These are phyloP conservation scores for Trichoplusia ni DNA, from an alignment of 1,140 invertebrate species.

Conservation along the genomic window DNA sequence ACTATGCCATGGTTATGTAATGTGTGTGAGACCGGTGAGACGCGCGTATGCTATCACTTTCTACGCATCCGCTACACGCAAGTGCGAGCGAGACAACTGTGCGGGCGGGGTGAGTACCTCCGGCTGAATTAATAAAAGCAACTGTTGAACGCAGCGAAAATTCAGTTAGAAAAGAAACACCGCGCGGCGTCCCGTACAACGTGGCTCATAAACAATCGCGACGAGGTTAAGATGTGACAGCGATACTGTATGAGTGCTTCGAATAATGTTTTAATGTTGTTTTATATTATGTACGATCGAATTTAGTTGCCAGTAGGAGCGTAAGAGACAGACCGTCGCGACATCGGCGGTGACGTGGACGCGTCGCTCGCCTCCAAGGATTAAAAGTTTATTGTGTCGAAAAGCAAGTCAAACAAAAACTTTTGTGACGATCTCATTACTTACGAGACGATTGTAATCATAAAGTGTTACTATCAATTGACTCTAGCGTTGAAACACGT, in stretches of 20 bases:
- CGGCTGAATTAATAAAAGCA: constrained; percentile 77
- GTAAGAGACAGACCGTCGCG: constrained; percentile 40
- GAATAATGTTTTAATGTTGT: constrained; percentile 50
- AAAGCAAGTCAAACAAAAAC: constrained; percentile 68
- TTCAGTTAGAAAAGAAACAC: constrained; percentile 69
- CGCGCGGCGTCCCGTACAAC: constrained; percentile 47
- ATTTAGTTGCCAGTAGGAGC: constrained; percentile 38
- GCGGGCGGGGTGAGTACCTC: constrained; percentile 56
- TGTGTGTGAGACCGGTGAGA: constrained; percentile 40
- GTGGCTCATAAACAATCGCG: constrained; percentile 44
- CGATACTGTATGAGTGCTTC: constrained; percentile 63
- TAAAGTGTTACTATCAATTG: constrained; percentile 50
- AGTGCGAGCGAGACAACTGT: constrained; percentile 57
- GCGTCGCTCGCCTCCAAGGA: constrained; percentile 65
- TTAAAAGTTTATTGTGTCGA: constrained; percentile 73
- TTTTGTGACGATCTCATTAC: constrained; percentile 62
- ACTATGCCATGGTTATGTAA: constrained; percentile 35
- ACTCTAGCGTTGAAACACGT: constrained; percentile 57
- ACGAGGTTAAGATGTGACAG: constrained; percentile 73
- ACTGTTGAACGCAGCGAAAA: constrained; percentile 71
- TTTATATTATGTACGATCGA: constrained; percentile 46
- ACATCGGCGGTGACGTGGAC: constrained; percentile 68
- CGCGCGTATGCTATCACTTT: constrained; percentile 54
- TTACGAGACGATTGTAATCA: constrained; percentile 51
- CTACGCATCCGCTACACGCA: constrained; percentile 33